A percentile compares a stretch with the other conserved stretches of the same genome.
Evolutionary conservation across 2,113 vertebrate species (phyloP).

Genomic region (Ascaphus truei): DNA sequence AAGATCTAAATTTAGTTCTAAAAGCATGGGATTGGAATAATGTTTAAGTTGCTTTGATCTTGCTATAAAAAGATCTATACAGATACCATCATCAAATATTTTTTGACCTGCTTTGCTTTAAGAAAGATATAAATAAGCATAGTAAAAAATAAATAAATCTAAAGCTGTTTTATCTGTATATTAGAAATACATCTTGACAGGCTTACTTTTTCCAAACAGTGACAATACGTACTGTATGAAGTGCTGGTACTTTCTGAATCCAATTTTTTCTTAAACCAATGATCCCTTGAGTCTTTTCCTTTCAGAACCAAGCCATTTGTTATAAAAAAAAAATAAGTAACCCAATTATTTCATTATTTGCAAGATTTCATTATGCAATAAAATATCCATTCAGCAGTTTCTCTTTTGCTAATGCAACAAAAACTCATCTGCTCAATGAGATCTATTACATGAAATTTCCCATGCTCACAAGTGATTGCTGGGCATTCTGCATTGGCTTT

Average conservation of each 20-base stretch:
- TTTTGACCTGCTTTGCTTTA: not conserved
- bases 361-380: slow-evolving; percentile 51
- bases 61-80: slow-evolving; percentile 16
- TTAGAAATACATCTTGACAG: not conserved
- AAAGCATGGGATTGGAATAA: slow-evolving; percentile 11
- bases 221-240: not conserved
- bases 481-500: slow-evolving; percentile 59
- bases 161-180: not conserved
- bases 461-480: slow-evolving; percentile 58
- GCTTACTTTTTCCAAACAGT: not conserved
- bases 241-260: not conserved
- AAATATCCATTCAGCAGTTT: slow-evolving; percentile 63
- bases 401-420: slow-evolving; percentile 56
- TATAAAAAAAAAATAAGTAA: slow-evolving; percentile 40
- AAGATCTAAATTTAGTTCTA: slow-evolving; percentile 14
- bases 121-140: slow-evolving; percentile 1
- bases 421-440: slow-evolving; percentile 61
- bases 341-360: slow-evolving; percentile 51
- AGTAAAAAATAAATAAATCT: no score
- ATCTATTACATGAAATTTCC: slow-evolving; percentile 58
- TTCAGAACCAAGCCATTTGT: slow-evolving; percentile 49
- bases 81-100: not conserved
- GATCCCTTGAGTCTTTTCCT: slow-evolving; percentile 33
- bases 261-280: slow-evolving; percentile 21
- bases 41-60: slow-evolving; percentile 20